Conservation (phyloP, 2,113 vertebrate species). For the Cygnus buccinator region DNA sequence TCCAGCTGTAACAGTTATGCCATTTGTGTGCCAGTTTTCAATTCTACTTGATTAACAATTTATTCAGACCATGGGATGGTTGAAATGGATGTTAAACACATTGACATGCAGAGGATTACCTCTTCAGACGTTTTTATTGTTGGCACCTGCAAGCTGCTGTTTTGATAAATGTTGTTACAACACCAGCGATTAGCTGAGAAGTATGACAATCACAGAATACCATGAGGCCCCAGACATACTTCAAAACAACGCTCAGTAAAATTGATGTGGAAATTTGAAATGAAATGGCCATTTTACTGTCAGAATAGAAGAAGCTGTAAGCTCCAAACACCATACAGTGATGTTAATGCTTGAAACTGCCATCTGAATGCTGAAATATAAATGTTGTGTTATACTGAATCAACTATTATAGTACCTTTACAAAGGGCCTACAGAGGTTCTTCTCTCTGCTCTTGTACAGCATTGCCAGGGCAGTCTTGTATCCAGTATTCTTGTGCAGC, state of each 20-base stretch:
- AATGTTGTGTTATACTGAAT: neutral
- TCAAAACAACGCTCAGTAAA: neutral
- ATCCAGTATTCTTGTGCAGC: neutral
- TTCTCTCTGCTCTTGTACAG: neutral
- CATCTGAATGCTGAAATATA: neutral
- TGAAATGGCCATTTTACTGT: neutral
- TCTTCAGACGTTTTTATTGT: neutral
- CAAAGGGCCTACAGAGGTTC: neutral
- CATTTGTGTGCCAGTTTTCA: slow-evolving; percentile 18
- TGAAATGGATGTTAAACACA: neutral
- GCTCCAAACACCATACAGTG: neutral
- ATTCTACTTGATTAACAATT: slow-evolving; percentile 39
- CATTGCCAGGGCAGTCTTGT: neutral
- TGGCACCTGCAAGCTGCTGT: neutral
- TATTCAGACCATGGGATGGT: neutral
- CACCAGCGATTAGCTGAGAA: neutral
- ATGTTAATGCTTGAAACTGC: neutral
- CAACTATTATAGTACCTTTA: neutral
- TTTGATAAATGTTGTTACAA: neutral
- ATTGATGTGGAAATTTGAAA: neutral
- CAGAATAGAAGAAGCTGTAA: neutral
- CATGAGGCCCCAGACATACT: neutral
- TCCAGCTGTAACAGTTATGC: neutral
- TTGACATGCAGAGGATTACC: slow-evolving; percentile 13
- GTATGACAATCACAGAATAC: neutral